A percentile compares a stretch with the other conserved stretches of the same genome.
These are phyloP conservation scores for Sabatieria punctata DNA, from an alignment of 2,888 invertebrate genomes.

Conservation along the genomic window DNA sequence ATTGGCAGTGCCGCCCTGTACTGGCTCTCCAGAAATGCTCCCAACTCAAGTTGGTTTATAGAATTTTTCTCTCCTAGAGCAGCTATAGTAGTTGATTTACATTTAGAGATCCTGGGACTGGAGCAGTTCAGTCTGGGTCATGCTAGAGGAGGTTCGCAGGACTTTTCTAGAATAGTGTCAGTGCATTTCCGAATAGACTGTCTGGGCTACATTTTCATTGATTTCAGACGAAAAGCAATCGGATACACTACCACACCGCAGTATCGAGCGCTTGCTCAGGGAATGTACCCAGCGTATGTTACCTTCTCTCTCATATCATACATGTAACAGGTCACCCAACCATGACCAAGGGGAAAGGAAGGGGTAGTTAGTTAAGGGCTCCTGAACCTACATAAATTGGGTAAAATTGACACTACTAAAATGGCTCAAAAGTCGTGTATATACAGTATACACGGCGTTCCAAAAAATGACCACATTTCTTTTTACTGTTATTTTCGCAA, in stretches of 20 bases:
- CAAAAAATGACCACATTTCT: too few species aligned
- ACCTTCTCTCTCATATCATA: too few species aligned
- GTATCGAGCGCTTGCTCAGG: slow-evolving; percentile 27
- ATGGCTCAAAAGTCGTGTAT: too few species aligned
- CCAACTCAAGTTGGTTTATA: slow-evolving; percentile 3
- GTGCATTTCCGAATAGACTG: slow-evolving; percentile 9
- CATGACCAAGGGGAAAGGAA: too few species aligned
- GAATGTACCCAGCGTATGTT: slow-evolving; percentile 29
- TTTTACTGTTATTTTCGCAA: too few species aligned
- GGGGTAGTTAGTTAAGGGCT: too few species aligned
- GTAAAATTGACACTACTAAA: too few species aligned
- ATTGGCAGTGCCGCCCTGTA: slow-evolving; percentile 31
- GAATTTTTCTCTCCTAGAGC: not conserved
- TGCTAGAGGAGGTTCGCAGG: slow-evolving; percentile 31
- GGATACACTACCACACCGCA: slow-evolving; percentile 16
- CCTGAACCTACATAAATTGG: too few species aligned
- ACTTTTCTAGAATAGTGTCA: slow-evolving; percentile 31
- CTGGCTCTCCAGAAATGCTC: slow-evolving; percentile 25
- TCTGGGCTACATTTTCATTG: not conserved
- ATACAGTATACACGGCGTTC: too few species aligned
- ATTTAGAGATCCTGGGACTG: slow-evolving; percentile 24
- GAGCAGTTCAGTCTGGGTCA: slow-evolving; percentile 32
- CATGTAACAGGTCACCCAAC: too few species aligned
- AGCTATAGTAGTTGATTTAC: not conserved
- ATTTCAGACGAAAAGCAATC: slow-evolving; percentile 21